These are phyloP conservation scores for Elephantulus edwardii DNA, from an alignment of 2,113 vertebrate genomes.

Conservation along the genomic window DNA sequence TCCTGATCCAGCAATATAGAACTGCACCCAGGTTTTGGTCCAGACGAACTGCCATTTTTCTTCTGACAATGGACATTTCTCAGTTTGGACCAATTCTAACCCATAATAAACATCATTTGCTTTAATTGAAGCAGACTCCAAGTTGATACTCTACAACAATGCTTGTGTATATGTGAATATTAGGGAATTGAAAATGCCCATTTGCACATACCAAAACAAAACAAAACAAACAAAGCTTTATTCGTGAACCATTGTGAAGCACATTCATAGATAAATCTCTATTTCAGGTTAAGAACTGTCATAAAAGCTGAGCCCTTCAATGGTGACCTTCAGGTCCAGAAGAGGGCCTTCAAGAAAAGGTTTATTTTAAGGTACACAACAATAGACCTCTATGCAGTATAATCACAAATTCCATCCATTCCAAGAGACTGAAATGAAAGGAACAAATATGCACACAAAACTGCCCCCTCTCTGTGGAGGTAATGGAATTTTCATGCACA, in stretches of 20 bases:
- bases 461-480: slow-evolving; percentile 52
- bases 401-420: slow-evolving; percentile 69
- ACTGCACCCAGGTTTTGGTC: too few relatives aligned
- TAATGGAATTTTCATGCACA: slow-evolving; percentile 56
- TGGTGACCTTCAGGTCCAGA: slow-evolving; percentile 46
- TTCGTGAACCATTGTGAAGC: background rate
- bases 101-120: too few relatives aligned
- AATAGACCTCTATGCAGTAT: slow-evolving; percentile 52
- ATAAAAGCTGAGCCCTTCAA: slow-evolving; percentile 6
- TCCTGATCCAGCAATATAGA: too few relatives aligned
- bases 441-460: slow-evolving; percentile 7
- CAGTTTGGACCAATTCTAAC: too few relatives aligned
- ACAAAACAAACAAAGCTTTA: background rate
- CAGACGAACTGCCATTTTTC: too few relatives aligned
- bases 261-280: slow-evolving; percentile 14
- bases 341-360: slow-evolving; percentile 49
- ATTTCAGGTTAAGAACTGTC: slow-evolving; percentile 44
- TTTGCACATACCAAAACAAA: background rate
- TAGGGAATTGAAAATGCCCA: too few relatives aligned
- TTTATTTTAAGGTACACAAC: slow-evolving; percentile 60
- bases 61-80: too few relatives aligned
- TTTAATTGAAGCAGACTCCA: too few relatives aligned
- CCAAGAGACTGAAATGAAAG: slow-evolving; percentile 45
- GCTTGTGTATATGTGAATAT: too few relatives aligned
- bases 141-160: too few relatives aligned